Evolutionary conservation across 2,113 vertebrate genomes (phyloP), one percentile per base, ranked within the genome.

Genomic region (Platysternon megacephalum): DNA sequence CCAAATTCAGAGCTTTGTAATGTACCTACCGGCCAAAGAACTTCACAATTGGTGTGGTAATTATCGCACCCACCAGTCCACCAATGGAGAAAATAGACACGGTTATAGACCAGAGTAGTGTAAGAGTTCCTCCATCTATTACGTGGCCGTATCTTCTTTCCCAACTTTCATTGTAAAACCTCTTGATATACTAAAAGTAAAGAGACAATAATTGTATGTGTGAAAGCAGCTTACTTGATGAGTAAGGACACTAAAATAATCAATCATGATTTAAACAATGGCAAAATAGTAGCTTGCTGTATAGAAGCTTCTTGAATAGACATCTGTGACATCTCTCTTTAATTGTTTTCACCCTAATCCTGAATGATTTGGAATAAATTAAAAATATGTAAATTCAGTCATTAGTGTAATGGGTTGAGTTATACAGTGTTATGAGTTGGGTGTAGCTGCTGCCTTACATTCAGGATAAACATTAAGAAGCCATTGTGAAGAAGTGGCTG

Each of bases 11-110:
- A 53, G 1, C 48, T 88, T 88, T 80, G 29, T 51, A 58, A 2
- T 12, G 8, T 14, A 96, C 99, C 98, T 97, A 99, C 99, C 99
- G 98, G 92, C 99, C 99, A 2, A 99, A 97, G 80, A 97, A 90
- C 95, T 98, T 99, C 83, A 99, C 98, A 42, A 99, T 97, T 52
- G 98, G 92, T 35, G 98, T 98, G 82, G 98, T 99, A 14, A 98
- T 96, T 7, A 99, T 86, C 0, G 99, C 98, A 88, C 99, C 99
- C 48, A 99, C 91, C 74, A 99, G 99, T 68, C 99, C 99, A 83
- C 99, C 99, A 1, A 99, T 99, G 82, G 99, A 98, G 93, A 99
- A 99, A 96, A 99, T 98, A 86, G 99, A 99, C 86, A 99, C 99
- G 0, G 99, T 99, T 97, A 99, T 35, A 11, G 99, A 99, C 99